Percentiles rank a stretch among this genome's conserved stretches.
These are phyloP conservation scores for Danio kyathit DNA, from an alignment of 2,797 vertebrate species.

Conservation along the genomic window DNA sequence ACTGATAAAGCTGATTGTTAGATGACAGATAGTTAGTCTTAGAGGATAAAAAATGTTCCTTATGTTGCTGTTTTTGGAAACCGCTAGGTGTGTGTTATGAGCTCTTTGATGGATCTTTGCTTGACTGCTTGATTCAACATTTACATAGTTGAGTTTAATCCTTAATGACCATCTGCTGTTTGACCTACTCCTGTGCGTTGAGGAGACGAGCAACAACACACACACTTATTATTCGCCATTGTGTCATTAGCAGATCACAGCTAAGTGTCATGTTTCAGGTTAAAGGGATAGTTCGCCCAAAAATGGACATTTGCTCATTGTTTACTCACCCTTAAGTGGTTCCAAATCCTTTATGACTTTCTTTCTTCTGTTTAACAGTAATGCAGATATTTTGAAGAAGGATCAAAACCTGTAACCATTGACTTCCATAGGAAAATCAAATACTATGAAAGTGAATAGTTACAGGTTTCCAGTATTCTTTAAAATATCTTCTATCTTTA, in stretches of 20 bases:
- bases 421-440: too few species aligned
- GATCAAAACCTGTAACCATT: too few species aligned
- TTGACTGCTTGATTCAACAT: conserved; percentile 63
- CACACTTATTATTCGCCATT: conserved; percentile 42
- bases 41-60: background rate
- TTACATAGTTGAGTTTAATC: conserved; percentile 68
- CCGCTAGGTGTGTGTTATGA: conserved; percentile 1
- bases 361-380: too few species aligned
- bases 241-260: conserved; percentile 63
- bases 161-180: conserved; percentile 72
- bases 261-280: conserved; percentile 76
- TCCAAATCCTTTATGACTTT: too few species aligned
- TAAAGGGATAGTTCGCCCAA: conserved; percentile 25
- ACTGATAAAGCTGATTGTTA: too few species aligned
- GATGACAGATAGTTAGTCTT: background rate
- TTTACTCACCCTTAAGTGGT: too few species aligned
- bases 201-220: conserved; percentile 46
- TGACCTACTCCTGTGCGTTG: conserved; percentile 72
- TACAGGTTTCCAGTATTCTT: too few species aligned
- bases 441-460: too few species aligned
- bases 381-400: too few species aligned
- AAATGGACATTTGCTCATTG: too few species aligned
- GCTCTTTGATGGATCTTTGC: conserved; percentile 42
- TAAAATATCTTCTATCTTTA: too few species aligned
- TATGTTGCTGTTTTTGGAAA: background rate